These are phyloP conservation scores for Columbina picui DNA, from an alignment of 2,113 vertebrate species.

Conservation along the genomic window DNA sequence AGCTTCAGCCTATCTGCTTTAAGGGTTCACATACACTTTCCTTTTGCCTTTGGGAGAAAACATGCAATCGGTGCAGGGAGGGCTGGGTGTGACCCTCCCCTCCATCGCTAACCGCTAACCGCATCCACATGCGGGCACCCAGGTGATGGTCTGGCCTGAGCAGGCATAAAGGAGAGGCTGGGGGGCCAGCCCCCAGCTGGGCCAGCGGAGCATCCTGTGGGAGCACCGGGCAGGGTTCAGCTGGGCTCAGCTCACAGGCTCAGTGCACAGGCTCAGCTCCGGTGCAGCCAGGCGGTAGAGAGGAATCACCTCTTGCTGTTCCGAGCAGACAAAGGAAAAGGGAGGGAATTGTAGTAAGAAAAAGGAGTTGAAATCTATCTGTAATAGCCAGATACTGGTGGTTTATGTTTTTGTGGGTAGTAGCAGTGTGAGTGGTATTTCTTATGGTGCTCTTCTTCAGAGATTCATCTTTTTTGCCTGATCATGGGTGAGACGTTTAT, in stretches of 20 bases:
- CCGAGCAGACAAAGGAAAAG: background rate
- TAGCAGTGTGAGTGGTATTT: background rate
- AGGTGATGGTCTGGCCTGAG: background rate
- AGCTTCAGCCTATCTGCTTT: conserved; percentile 6
- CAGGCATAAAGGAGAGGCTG: background rate
- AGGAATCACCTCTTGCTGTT: rapidly evolving
- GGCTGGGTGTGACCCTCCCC: background rate
- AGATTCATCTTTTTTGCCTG: background rate
- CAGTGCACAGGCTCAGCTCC: rapidly evolving
- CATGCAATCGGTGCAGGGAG: background rate
- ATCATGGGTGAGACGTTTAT: background rate
- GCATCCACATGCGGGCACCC: background rate
- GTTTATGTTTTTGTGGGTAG: background rate
- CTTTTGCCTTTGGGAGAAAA: background rate
- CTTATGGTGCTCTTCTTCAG: background rate
- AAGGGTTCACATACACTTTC: background rate
- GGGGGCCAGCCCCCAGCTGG: rapidly evolving
- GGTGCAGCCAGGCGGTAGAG: rapidly evolving
- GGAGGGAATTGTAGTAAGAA: background rate
- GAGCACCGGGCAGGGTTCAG: no score
- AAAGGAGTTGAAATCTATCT: background rate
- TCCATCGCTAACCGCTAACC: background rate
- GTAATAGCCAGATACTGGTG: background rate
- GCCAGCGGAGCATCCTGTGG: no score
- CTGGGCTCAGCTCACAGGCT: rapidly evolving